These are phyloP conservation scores for Microtus richardsoni DNA, from an alignment of 2,113 vertebrate genomes.

Conservation along the genomic window DNA sequence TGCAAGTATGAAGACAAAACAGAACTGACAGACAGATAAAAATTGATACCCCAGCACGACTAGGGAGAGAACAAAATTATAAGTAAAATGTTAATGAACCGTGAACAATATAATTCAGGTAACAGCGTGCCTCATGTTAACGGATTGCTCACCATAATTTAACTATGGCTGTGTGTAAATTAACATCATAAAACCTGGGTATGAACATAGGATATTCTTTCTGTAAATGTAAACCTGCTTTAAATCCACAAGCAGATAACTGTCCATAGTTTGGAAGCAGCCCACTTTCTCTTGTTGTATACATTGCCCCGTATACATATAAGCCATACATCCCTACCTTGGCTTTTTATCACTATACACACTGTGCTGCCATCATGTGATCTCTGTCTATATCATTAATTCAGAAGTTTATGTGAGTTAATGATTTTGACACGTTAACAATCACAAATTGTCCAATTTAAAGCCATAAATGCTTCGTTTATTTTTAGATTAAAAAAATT, in stretches of 20 bases:
- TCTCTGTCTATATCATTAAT: too few relatives aligned
- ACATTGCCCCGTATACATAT: neutral
- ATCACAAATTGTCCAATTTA: neutral
- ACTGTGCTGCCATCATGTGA: neutral
- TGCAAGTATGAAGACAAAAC: neutral
- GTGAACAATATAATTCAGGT: neutral
- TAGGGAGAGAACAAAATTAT: neutral
- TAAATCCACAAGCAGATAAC: neutral
- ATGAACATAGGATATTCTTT: neutral
- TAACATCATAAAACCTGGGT: neutral
- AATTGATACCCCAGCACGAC: neutral
- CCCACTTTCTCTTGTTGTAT: neutral
- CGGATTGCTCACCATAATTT: neutral
- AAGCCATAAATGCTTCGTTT: neutral
- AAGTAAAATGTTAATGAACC: neutral
- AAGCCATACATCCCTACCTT: too few relatives aligned
- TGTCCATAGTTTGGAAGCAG: neutral
- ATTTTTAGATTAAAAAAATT: neutral
- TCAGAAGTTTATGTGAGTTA: too few relatives aligned
- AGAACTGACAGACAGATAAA: too few relatives aligned
- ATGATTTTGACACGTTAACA: neutral
- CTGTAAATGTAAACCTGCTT: neutral
- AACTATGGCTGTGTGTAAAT: neutral
- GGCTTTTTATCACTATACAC: neutral
- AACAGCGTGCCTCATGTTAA: neutral